phyloP scores from a whole-genome alignment of 2,113 vertebrate species.

The Pelecanoides urinatrix region DNA sequence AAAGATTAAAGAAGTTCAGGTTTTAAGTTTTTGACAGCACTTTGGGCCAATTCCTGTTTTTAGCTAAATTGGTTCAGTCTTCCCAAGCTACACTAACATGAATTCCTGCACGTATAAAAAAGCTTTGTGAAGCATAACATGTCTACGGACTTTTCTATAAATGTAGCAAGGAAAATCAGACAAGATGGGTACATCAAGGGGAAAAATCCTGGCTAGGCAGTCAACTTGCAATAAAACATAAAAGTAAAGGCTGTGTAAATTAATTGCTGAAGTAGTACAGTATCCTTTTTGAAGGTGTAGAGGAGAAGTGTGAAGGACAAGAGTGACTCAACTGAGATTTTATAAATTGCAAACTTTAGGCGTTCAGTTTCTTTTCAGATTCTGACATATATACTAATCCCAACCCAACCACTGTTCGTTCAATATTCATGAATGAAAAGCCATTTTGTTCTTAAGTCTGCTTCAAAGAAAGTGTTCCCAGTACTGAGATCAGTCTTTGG shows the following conservation, averaged over 20 bases:
- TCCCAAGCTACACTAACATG: background rate
- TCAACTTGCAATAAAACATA: background rate
- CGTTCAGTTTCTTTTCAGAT: background rate
- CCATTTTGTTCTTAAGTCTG: background rate
- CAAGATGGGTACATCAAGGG: background rate
- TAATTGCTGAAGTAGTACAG: background rate
- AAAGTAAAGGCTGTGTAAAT: background rate
- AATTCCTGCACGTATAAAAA: background rate
- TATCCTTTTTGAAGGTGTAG: background rate
- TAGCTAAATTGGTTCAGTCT: background rate
- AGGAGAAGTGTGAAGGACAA: background rate
- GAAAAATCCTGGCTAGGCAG: background rate
- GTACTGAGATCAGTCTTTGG: background rate
- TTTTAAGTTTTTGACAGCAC: slow-evolving; percentile 4
- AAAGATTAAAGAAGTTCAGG: background rate
- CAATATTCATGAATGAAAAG: background rate
- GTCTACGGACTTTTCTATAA: background rate
- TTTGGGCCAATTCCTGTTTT: background rate
- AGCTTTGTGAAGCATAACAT: background rate
- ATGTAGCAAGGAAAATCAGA: background rate
- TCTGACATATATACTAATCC: background rate
- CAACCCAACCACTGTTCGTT: background rate
- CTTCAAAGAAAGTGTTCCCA: background rate
- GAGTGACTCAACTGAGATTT: background rate
- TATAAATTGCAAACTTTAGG: rapidly evolving